A percentile compares a stretch with the other conserved stretches of the same genome.
These are phyloP conservation scores for Polypedilum vanderplanki DNA, from an alignment of 1,140 invertebrate genomes.

Conservation along the genomic window DNA sequence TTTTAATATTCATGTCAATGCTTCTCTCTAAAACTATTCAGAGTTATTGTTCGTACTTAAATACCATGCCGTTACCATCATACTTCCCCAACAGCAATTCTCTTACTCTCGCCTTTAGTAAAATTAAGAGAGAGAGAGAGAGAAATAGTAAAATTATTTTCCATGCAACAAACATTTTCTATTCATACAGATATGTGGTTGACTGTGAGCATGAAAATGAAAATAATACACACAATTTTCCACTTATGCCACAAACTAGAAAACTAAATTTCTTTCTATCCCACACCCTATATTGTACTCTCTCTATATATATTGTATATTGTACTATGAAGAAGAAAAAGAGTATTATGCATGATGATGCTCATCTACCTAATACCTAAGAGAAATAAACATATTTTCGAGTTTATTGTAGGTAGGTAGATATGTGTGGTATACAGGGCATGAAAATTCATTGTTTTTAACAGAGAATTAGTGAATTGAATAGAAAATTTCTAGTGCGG, in stretches of 20 bases:
- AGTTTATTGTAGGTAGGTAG: background rate
- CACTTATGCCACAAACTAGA: slow-evolving; percentile 28
- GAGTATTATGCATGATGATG: background rate
- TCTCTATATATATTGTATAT: no score
- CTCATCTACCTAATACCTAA: slow-evolving; percentile 4
- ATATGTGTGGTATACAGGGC: background rate
- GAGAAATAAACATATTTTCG: slow-evolving; percentile 19
- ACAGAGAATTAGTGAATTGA: background rate
- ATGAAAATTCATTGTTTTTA: slow-evolving; percentile 10
- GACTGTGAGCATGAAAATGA: slow-evolving; percentile 10
- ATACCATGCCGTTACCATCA: background rate
- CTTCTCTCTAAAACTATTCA: background rate
- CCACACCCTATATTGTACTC: no score
- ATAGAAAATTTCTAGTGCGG: background rate
- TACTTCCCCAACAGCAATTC: background rate
- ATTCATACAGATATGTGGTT: background rate
- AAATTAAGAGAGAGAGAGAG: background rate
- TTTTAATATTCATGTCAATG: slow-evolving; percentile 19
- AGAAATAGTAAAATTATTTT: background rate
- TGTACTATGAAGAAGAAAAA: no score
- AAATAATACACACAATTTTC: slow-evolving; percentile 25
- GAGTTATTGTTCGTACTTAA: no score
- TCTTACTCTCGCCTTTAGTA: background rate
- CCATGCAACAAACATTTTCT: slow-evolving; percentile 18
- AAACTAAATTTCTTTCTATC: background rate